Percentiles rank a stretch among this genome's conserved stretches.
Conservation (phyloP, 2,113 vertebrate genomes). For the Antechinus stuartii region DNA sequence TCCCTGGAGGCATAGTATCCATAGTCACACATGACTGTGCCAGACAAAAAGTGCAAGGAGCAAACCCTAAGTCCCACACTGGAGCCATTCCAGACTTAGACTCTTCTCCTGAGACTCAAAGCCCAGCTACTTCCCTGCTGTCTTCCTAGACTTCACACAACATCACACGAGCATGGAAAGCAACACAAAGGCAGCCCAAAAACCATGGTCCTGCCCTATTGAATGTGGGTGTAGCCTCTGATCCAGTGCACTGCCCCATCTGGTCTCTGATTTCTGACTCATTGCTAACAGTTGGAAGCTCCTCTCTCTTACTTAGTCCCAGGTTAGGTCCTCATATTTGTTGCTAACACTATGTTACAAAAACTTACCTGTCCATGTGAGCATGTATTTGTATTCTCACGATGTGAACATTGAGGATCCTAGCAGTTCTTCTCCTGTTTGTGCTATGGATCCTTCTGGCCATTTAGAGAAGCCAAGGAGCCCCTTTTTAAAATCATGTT, state of each 20-base stretch:
- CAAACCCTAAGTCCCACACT: background rate
- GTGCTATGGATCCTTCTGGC: background rate
- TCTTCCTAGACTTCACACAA: background rate
- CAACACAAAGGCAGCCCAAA: background rate
- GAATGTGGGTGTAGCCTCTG: background rate
- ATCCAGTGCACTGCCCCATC: background rate
- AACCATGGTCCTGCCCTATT: background rate
- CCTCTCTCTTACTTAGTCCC: background rate
- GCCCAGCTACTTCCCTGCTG: background rate
- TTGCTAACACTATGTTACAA: background rate
- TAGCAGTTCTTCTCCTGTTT: background rate
- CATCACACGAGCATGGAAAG: background rate
- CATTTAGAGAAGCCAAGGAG: background rate
- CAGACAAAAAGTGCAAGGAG: background rate
- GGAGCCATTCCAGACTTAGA: background rate
- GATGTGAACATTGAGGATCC: background rate
- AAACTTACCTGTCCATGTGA: background rate
- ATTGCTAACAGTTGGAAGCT: background rate
- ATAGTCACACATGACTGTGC: background rate
- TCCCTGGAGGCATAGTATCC: background rate
- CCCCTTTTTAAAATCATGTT: background rate
- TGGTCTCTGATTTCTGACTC: background rate
- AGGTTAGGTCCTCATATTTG: background rate
- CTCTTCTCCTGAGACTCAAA: background rate
- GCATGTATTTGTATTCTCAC: background rate